Evolutionary conservation across 2,113 vertebrate genomes (phyloP), one percentile per base, ranked within the genome.

Genomic region (Cheilinus undulatus): DNA sequence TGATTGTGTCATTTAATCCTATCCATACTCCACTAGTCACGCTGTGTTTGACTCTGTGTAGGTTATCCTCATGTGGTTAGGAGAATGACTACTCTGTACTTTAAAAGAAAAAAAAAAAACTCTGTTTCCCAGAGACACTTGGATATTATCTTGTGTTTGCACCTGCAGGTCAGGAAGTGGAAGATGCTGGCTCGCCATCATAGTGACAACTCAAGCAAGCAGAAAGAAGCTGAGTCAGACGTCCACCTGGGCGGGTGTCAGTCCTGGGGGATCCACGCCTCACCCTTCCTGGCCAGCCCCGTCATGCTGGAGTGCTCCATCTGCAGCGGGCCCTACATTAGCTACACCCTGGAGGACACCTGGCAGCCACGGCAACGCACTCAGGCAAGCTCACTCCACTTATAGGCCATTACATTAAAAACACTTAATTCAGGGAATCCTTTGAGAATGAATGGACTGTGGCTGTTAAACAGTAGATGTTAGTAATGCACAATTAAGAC

Each of bases 341-440:
- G 90, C 88, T 94, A 94, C 19, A 30, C 83, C 71, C 72, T 89
- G 62, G 92, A 95, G 63, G 94, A 95, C 7, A 88, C 85, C 45
- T 95, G 94, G 94, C 91, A 94, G 78, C 93, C 93, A 53, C 92
- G 93, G 1, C 93, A 94, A 49, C 91, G 94, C 70, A 91, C 94
- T 58, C 93, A 95, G 90, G 94, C 86, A 54, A 52, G 80, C 68
- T 57, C 9, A 28, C 40, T 38, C 7, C 19, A 12, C 27, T 60
- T 23, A 65, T 26, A 34, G 49, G 17, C 14, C 6, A 26, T 27
- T 51, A 51, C 2, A 42, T 42, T 42, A 13, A 10, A 3, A 15
- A 15, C 49, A 27, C n/a, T 24, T 6, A 24, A 12, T 50, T 34
- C 32, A 34, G 45, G 45, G 12, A 22, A 48, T 10, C 45, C 9